Conservation (phyloP, 2,113 vertebrate genomes). For the Lycaon pictus region DNA sequence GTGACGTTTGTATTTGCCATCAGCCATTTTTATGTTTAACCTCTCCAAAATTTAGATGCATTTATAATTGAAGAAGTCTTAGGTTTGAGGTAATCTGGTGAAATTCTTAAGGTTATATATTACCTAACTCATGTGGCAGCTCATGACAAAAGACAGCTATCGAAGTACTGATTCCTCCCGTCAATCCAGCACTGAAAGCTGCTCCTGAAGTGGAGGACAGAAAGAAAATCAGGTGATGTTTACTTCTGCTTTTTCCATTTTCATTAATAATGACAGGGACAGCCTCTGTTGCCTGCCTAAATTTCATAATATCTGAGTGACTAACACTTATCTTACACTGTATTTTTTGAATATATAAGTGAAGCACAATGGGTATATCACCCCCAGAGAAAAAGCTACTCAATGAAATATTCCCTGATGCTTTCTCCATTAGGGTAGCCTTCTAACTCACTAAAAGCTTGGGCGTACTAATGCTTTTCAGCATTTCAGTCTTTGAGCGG, state of each 20-base stretch:
- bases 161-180: constrained; percentile 98
- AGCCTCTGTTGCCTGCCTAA: background rate
- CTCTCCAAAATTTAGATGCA: background rate
- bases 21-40: background rate
- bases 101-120: constrained; percentile 73
- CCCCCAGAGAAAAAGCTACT: background rate
- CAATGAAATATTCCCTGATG: background rate
- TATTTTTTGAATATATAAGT: background rate
- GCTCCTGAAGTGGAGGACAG: constrained; percentile 88
- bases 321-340: background rate
- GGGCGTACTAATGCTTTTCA: background rate
- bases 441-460: background rate
- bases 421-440: background rate
- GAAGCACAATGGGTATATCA: background rate
- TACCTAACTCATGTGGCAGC: constrained; percentile 98
- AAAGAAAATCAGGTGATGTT: background rate
- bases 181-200: constrained; percentile 96
- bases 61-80: background rate
- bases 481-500: background rate
- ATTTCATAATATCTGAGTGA: background rate
- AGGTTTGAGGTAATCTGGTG: background rate
- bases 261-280: background rate
- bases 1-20: background rate
- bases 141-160: constrained; percentile 99
- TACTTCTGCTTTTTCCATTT: background rate